These are phyloP conservation scores for Odontothrips loti DNA, from an alignment of 2,888 invertebrate genomes.

Conservation along the genomic window DNA sequence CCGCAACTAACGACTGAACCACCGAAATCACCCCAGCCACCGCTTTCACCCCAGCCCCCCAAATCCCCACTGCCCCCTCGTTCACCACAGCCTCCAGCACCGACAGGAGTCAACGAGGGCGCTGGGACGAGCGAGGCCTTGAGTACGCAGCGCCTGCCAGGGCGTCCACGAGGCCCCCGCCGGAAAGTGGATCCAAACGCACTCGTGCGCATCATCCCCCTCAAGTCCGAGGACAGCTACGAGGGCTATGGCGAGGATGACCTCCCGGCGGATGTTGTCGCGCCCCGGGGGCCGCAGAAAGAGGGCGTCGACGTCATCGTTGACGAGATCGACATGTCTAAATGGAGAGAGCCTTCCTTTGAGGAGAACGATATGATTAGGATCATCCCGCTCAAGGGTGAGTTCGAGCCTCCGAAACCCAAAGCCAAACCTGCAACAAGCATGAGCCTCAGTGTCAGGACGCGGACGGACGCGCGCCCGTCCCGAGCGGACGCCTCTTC, in stretches of 20 bases:
- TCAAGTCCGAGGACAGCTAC: conserved; percentile 13
- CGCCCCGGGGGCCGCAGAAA: neutral
- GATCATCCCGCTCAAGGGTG: conserved; percentile 10
- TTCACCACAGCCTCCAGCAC: neutral
- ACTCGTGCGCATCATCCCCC: neutral
- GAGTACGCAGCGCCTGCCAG: neutral
- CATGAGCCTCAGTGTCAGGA: neutral
- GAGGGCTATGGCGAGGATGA: conserved; percentile 17
- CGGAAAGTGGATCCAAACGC: conserved; percentile 11
- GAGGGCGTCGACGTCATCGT: conserved; percentile 12
- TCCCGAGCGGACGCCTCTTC: neutral
- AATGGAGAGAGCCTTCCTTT: neutral
- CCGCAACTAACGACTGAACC: too few species aligned
- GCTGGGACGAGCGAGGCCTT: neutral
- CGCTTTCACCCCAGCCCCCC: neutral
- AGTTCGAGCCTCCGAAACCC: neutral
- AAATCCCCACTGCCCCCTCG: neutral
- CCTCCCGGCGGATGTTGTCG: neutral
- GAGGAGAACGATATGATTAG: conserved; percentile 15
- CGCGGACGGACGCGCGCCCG: neutral
- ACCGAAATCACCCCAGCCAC: neutral
- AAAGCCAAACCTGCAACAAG: neutral
- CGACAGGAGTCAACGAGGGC: neutral
- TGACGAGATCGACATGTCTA: conserved; percentile 9
- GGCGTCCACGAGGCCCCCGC: neutral